Percentiles rank a stretch among this genome's conserved stretches.
phyloP scores from a whole-genome alignment of 2,113 vertebrate species.

The Eudyptes chrysolophus region DNA sequence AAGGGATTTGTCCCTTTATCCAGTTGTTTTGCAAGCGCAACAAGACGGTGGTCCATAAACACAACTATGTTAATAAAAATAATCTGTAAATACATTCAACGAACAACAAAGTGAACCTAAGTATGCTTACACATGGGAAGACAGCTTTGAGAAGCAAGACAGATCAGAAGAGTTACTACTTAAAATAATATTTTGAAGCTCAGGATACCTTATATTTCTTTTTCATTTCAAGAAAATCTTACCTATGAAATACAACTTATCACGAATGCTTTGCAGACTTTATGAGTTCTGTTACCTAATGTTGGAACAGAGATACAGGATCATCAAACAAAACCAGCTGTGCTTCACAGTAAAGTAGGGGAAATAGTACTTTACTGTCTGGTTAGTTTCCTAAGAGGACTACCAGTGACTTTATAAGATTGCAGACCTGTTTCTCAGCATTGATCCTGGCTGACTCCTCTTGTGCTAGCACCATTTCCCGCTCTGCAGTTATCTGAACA shows the following conservation, averaged over 20 bases:
- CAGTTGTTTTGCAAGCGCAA: neutral
- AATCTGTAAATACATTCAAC: neutral
- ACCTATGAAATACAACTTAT: neutral
- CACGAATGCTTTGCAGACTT: neutral
- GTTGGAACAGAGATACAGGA: neutral
- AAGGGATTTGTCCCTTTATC: neutral
- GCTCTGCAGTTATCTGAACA: slow-evolving; percentile 98
- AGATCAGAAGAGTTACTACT: neutral
- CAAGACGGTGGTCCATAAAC: neutral
- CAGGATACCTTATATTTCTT: neutral
- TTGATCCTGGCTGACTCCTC: slow-evolving; percentile 91
- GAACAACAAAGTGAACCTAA: neutral
- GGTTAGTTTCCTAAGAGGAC: slow-evolving; percentile 48
- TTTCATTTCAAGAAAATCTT: neutral
- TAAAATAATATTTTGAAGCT: neutral
- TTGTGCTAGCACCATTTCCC: slow-evolving; percentile 97
- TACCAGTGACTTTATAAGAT: slow-evolving; percentile 55
- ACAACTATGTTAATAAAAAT: neutral
- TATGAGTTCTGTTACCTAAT: neutral
- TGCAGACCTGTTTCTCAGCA: slow-evolving; percentile 93
- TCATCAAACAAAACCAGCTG: neutral
- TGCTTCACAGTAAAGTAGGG: neutral
- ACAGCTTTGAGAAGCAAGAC: neutral
- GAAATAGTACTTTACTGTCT: neutral
- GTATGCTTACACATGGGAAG: neutral